Evolutionary conservation across 2,888 invertebrate species (phyloP).

Genomic region (Camptogramma bilineatum): DNA sequence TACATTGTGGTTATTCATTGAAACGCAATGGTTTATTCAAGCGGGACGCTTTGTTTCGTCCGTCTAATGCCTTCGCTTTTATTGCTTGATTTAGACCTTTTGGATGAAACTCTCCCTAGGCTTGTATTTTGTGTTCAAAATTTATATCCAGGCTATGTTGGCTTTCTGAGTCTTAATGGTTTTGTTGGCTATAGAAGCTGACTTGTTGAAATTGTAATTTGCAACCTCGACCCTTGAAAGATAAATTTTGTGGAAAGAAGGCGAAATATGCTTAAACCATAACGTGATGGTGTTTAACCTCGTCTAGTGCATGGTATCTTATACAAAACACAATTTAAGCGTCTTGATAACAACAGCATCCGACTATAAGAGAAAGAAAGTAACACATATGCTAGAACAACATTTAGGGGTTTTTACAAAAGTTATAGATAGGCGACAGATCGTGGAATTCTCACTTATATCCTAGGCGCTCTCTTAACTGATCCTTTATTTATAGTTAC

Average conservation of each 20-base stretch:
- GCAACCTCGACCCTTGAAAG: not conserved
- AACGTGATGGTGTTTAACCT: not conserved
- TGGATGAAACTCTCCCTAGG: not conserved
- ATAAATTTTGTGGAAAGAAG: not conserved
- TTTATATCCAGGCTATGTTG: constrained; percentile 2
- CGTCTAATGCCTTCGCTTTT: constrained; percentile 26
- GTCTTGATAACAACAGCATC: too few species aligned
- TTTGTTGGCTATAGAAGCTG: too few species aligned
- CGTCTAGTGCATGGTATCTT: not conserved
- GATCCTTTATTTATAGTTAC: not conserved
- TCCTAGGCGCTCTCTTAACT: too few species aligned
- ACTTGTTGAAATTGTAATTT: not conserved
- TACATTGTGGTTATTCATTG: constrained; percentile 43
- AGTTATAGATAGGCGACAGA: too few species aligned
- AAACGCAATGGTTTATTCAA: constrained; percentile 42
- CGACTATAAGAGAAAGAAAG: too few species aligned
- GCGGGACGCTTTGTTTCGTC: constrained; percentile 35
- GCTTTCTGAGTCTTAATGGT: not conserved
- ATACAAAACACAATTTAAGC: too few species aligned
- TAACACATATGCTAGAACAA: too few species aligned
- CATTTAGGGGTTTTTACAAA: too few species aligned
- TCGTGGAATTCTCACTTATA: too few species aligned
- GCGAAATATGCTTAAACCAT: not conserved
- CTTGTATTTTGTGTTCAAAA: not conserved
- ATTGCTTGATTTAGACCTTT: constrained; percentile 29